Evolutionary conservation across 2,797 vertebrate species (phyloP).

Genomic region (Sebastes diploproa): DNA sequence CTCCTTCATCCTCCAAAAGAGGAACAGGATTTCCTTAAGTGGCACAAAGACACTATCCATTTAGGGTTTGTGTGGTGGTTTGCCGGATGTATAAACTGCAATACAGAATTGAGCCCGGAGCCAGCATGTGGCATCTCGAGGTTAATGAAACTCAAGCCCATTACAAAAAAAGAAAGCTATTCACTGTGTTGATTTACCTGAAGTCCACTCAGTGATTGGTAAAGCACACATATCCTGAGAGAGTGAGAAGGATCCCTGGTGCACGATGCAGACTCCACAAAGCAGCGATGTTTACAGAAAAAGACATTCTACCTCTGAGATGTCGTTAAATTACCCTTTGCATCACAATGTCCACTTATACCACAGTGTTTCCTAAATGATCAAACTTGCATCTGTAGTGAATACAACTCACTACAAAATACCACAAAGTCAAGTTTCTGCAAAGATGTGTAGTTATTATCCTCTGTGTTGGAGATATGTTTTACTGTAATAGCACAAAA

Average conservation of each 20-base stretch:
- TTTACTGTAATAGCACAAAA: not conserved
- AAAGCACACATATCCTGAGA: conserved; percentile 26
- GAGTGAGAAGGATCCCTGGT: conserved; percentile 39
- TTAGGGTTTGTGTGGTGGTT: not conserved
- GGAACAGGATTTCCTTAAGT: not conserved
- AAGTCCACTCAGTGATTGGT: conserved; percentile 15
- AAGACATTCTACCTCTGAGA: not conserved
- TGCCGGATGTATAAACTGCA: not conserved
- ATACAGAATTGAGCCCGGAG: not conserved
- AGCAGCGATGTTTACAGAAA: not conserved
- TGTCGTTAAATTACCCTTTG: conserved; percentile 1
- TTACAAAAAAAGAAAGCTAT: conserved; percentile 36
- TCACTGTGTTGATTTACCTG: conserved; percentile 32
- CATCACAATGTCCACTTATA: not conserved
- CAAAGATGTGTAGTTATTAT: not conserved
- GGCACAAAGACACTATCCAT: not conserved
- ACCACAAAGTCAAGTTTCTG: too few species aligned
- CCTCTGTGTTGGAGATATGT: not conserved
- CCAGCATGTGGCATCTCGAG: conserved; percentile 1
- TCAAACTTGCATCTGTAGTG: not conserved
- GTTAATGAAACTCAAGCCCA: conserved; percentile 33
- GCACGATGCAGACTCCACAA: not conserved
- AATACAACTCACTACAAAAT: not conserved
- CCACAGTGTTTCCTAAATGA: not conserved
- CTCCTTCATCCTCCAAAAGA: not conserved